These are phyloP conservation scores for Sphaerophoria taeniata DNA, from an alignment of 2,888 invertebrate species.

Conservation along the genomic window DNA sequence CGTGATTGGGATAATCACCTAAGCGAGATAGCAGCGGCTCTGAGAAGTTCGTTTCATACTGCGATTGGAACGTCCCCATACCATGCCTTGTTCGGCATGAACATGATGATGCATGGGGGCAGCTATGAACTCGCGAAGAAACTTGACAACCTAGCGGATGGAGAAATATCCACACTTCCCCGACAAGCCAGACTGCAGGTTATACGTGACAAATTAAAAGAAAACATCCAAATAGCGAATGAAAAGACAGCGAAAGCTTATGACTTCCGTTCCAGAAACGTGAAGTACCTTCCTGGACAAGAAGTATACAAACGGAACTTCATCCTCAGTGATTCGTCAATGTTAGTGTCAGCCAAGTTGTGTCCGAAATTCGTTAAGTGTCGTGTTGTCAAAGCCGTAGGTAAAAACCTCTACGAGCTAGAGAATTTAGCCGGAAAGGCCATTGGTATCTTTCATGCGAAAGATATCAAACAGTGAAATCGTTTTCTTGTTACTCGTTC, in stretches of 20 bases:
- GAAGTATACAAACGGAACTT: too few relatives aligned
- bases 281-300: background rate
- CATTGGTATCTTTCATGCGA: background rate
- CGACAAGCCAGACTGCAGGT: background rate
- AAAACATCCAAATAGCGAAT: background rate
- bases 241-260: background rate
- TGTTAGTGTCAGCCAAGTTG: background rate
- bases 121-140: slow-evolving; percentile 1
- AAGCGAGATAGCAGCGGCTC: background rate
- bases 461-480: slow-evolving; percentile 1
- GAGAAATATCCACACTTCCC: background rate
- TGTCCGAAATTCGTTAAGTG: background rate
- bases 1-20: background rate
- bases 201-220: background rate
- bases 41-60: background rate
- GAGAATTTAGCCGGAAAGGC: too few relatives aligned
- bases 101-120: background rate
- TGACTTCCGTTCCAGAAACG: background rate
- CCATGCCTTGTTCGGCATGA: background rate
- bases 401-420: too few relatives aligned
- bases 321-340: background rate
- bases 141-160: background rate
- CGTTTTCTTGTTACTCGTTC: too few relatives aligned
- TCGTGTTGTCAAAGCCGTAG: background rate
- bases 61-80: background rate